Evolutionary conservation across 2,797 vertebrate genomes (phyloP), one percentile per base, ranked within the genome.

Genomic region (Remorina albescens): DNA sequence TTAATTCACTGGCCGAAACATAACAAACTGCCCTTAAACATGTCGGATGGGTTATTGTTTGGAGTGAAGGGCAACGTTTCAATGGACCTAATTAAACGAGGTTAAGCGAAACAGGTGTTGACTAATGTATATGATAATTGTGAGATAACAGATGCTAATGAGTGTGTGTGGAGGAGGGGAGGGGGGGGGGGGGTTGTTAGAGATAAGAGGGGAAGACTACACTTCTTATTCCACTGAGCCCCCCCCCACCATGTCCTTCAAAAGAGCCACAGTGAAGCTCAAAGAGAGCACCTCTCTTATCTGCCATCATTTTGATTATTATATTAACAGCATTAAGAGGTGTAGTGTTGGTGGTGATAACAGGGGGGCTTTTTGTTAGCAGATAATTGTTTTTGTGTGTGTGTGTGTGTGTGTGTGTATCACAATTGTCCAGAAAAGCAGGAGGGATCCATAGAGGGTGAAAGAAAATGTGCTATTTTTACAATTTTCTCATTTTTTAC

Each of bases 111-210:
- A 93, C 94, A 95, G 94, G 91, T 94, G 95, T 94, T 88, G 93
- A 91, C 91, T 95, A 94, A 95, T 94, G 94, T 94, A 90, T 93
- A 94, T 95, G 94, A 93, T 95, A 95, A 95, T 94, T 87, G 81
- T 90, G 86, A 91, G 92, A 95, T 93, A 95, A 94, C 93, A 93
- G 88, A 93, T 95, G 94, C 89, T 88, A 92, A 89, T 94, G 74
- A 62, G 25, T 74, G 71, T 42, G 71, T 74, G 74, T 71, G 78
- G 67, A 74, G 66, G 67, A 74, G 66, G 72, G 56, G 67, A 18
- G 61, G 44, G 5, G 60, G 78, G 68, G 62, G 82, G 85, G 78
- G 62, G 82, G 86, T 78, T 83, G 84, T 84, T 84, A 42, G 51
- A 90, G 92, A 92, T 89, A 88, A 86, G 85, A 85, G 88, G 56